A percentile compares a stretch with the other conserved stretches of the same genome.
Evolutionary conservation across 2,797 vertebrate genomes (phyloP).

Genomic region (Lutjanus argentimaculatus): DNA sequence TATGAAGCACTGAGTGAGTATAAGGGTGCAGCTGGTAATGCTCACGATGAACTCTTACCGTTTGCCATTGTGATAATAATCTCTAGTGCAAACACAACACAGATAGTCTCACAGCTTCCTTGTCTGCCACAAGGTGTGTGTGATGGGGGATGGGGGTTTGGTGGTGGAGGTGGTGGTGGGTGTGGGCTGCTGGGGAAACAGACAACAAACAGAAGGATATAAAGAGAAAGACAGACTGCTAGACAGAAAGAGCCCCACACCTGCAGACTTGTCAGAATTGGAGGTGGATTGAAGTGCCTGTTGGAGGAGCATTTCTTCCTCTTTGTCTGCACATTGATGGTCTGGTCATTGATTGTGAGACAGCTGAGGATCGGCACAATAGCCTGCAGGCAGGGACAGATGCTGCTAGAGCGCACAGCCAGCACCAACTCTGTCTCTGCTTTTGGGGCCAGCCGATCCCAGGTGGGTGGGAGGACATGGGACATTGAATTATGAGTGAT

Average conservation of each 20-base stretch:
- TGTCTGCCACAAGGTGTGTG: constrained; percentile 33
- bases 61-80: constrained; percentile 29
- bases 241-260: constrained; percentile 30
- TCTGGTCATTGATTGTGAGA: constrained; percentile 63
- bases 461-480: constrained; percentile 69
- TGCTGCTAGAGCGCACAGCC: constrained; percentile 56
- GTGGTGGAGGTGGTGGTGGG: not conserved
- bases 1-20: constrained; percentile 4
- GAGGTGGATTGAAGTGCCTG: constrained; percentile 34
- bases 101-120: constrained; percentile 11
- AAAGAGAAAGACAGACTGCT: constrained; percentile 35
- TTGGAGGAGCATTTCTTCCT: constrained; percentile 26
- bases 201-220: constrained; percentile 34
- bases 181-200: constrained; percentile 19
- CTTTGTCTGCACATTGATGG: constrained; percentile 29
- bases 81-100: constrained; percentile 36
- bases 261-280: constrained; percentile 43
- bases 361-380: constrained; percentile 62
- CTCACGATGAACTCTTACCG: constrained; percentile 23
- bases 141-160: constrained; percentile 4
- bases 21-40: constrained; percentile 9
- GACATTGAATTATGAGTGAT: constrained; percentile 79
- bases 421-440: constrained; percentile 39
- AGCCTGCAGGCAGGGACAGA: constrained; percentile 74
- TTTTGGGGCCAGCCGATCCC: constrained; percentile 61